These are phyloP conservation scores for Piezodorus guildinii DNA, from an alignment of 1,140 invertebrate species.

Conservation along the genomic window DNA sequence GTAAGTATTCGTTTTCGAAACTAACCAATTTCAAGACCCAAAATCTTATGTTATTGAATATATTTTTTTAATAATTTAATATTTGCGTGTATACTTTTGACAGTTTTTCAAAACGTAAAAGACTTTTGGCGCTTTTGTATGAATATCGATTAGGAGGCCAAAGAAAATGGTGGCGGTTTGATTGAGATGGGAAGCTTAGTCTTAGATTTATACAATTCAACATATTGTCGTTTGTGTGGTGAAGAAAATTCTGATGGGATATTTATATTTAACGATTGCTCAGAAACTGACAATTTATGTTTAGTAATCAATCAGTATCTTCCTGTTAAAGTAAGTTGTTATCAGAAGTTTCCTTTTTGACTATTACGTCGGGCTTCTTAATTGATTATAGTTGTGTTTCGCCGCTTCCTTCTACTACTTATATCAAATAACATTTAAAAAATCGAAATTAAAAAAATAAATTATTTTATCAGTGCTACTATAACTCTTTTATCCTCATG, in stretches of 20 bases:
- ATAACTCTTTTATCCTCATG: neutral
- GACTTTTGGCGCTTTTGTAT: too few species aligned
- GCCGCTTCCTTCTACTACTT: neutral
- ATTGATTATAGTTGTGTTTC: constrained; percentile 3
- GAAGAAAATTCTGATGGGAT: neutral
- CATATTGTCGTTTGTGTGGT: neutral
- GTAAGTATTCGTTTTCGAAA: too few species aligned
- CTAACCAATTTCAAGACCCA: too few species aligned
- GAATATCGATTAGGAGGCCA: too few species aligned
- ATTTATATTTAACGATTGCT: neutral
- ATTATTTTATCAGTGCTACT: neutral
- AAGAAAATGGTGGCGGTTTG: too few species aligned
- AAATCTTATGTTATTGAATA: too few species aligned
- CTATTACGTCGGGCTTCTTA: neutral
- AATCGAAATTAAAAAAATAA: neutral
- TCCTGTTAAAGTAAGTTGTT: neutral
- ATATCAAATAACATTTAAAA: neutral
- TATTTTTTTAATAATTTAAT: too few species aligned
- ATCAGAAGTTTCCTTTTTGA: neutral
- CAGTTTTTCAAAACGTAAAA: too few species aligned
- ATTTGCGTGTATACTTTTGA: too few species aligned
- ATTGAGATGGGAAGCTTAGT: too few species aligned
- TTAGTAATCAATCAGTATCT: neutral
- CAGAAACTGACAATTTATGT: neutral
- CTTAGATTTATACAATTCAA: neutral